These are phyloP conservation scores for Haemorhous mexicanus DNA, from an alignment of 2,113 vertebrate genomes.

Conservation along the genomic window DNA sequence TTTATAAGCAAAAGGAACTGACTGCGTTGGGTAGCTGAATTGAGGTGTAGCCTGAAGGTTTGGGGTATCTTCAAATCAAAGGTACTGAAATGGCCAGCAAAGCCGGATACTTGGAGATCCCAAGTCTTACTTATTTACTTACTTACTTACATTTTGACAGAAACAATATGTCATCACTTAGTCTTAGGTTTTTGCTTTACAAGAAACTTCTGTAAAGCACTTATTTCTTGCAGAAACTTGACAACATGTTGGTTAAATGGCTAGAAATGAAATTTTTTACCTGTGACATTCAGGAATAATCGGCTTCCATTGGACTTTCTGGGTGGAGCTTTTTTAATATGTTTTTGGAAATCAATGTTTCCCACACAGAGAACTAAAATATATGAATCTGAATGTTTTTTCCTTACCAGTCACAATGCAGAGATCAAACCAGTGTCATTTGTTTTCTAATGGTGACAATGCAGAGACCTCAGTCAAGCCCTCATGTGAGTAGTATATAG, in stretches of 20 bases:
- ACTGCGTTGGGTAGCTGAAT: background rate
- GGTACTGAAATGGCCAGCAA: background rate
- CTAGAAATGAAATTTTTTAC: background rate
- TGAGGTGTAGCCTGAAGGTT: background rate
- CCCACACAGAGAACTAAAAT: background rate
- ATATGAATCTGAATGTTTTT: background rate
- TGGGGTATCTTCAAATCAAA: background rate
- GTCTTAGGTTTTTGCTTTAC: background rate
- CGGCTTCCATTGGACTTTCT: background rate
- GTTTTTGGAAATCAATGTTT: background rate
- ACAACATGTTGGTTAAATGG: background rate
- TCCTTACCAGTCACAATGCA: background rate
- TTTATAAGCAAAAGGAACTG: background rate
- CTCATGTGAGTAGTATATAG: fast-evolving
- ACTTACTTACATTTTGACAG: background rate
- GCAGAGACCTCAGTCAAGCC: background rate
- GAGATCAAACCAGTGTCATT: background rate
- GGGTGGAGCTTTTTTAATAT: background rate
- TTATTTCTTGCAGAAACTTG: background rate
- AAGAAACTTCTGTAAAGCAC: background rate
- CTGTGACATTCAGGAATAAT: background rate
- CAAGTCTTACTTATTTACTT: background rate
- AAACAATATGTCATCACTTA: background rate
- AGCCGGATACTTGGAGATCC: background rate
- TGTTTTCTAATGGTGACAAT: background rate